Conservation (phyloP, 2,113 vertebrate genomes). For the Corynorhinus townsendii region DNA sequence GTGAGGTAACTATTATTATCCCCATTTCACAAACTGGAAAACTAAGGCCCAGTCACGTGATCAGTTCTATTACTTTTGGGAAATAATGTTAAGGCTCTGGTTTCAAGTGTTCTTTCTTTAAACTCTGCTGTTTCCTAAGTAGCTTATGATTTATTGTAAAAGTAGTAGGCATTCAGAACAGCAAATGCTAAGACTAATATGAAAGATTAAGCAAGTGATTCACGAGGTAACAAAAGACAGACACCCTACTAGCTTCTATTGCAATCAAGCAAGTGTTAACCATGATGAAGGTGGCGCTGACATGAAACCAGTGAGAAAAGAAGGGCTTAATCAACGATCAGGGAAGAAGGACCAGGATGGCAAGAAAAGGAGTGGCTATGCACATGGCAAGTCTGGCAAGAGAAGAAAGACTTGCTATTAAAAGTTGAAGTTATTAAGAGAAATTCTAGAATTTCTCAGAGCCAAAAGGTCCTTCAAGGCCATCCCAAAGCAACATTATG, state of each 20-base stretch:
- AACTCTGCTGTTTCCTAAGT: background rate
- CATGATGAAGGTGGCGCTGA: background rate
- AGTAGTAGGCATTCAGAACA: background rate
- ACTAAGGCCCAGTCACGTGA: background rate
- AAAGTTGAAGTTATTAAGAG: background rate
- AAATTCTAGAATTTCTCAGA: conserved; percentile 11
- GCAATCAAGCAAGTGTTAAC: background rate
- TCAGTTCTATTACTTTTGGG: background rate
- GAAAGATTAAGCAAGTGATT: background rate
- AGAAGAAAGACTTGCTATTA: background rate
- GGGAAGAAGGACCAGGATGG: background rate
- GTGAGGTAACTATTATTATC: background rate
- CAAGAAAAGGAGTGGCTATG: background rate
- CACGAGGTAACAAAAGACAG: background rate
- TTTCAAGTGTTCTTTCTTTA: conserved; percentile 8
- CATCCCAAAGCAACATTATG: background rate
- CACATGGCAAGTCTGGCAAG: background rate
- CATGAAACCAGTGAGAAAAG: background rate
- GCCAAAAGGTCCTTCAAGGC: background rate
- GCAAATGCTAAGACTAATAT: background rate
- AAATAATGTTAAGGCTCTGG: background rate
- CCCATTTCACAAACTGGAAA: background rate
- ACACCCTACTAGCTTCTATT: background rate
- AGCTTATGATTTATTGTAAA: background rate
- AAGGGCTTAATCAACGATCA: background rate